Evolutionary conservation across 2,797 vertebrate genomes (phyloP).

Genomic region (Periophthalmus magnuspinnatus): DNA sequence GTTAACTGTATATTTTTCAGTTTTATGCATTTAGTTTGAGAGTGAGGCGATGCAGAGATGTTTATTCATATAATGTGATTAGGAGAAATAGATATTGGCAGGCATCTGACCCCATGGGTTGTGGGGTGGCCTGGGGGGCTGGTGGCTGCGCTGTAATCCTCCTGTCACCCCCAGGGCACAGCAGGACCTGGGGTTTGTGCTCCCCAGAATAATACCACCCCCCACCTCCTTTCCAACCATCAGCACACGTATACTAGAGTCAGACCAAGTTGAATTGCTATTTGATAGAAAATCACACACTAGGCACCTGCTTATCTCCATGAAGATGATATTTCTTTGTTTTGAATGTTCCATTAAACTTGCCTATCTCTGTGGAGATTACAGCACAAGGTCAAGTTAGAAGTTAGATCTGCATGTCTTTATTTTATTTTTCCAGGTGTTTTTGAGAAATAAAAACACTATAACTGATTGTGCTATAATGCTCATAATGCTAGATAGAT

Average conservation of each 20-base stretch:
- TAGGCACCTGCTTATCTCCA: too few species aligned
- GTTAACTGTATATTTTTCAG: slow-evolving; percentile 62
- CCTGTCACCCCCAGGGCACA: slow-evolving; percentile 63
- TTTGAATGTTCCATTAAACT: too few species aligned
- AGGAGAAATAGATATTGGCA: slow-evolving; percentile 55
- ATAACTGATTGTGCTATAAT: too few species aligned
- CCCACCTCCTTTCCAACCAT: slow-evolving; percentile 40
- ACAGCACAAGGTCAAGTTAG: too few species aligned
- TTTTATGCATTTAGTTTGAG: slow-evolving; percentile 20
- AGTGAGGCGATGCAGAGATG: slow-evolving; percentile 35
- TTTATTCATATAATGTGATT: slow-evolving; percentile 70
- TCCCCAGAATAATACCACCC: slow-evolving; percentile 46
- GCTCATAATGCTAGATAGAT: too few species aligned
- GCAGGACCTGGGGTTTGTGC: slow-evolving; percentile 35
- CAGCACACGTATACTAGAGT: neutral
- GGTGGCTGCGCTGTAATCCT: slow-evolving; percentile 65
- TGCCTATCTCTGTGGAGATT: too few species aligned
- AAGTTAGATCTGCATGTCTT: too few species aligned
- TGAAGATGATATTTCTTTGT: too few species aligned
- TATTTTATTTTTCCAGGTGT: too few species aligned
- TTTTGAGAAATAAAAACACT: too few species aligned
- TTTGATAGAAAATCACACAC: neutral
- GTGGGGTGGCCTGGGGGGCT: slow-evolving; percentile 42
- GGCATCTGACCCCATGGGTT: slow-evolving; percentile 41
- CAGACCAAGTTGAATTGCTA: neutral